Evolutionary conservation across 2,113 vertebrate species (phyloP).

Genomic region (Alligator mississippiensis): DNA sequence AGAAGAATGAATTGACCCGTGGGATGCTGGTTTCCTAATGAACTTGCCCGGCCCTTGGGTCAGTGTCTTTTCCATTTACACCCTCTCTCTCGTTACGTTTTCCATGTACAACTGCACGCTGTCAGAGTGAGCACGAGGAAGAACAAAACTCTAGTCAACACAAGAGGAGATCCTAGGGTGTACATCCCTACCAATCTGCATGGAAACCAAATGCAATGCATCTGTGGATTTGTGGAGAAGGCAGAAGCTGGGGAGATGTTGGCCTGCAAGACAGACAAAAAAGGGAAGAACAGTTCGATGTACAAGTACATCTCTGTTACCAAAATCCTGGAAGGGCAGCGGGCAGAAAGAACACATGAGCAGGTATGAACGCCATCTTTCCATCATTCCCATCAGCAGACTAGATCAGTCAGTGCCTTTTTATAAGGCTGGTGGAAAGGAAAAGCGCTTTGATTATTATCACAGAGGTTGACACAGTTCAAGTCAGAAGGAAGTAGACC

Average conservation of each 20-base stretch:
- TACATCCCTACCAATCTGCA: too few relatives aligned
- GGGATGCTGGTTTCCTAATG: fast-evolving
- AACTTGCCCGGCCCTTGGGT: not conserved
- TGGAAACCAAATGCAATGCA: too few relatives aligned
- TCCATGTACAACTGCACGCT: not conserved
- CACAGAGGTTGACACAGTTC: not conserved
- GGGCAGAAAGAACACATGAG: not conserved
- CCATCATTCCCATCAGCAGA: not conserved
- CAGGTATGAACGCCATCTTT: not conserved
- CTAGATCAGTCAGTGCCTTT: not conserved
- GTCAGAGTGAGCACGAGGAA: not conserved
- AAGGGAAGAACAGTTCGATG: too few relatives aligned
- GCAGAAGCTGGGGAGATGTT: too few relatives aligned
- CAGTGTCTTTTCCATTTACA: not conserved
- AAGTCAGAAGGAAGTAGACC: not conserved
- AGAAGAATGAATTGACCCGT: fast-evolving
- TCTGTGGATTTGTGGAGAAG: too few relatives aligned
- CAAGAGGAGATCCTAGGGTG: too few relatives aligned
- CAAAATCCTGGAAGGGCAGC: not conserved
- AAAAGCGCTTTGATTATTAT: not conserved
- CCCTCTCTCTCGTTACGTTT: fast-evolving
- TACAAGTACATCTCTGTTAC: too few relatives aligned
- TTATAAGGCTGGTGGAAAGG: not conserved
- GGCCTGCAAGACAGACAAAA: too few relatives aligned
- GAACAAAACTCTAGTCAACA: not conserved